Base-by-base conservation (phyloP, 2,888 invertebrate genomes). In the Tenthredo amoena region DNA sequence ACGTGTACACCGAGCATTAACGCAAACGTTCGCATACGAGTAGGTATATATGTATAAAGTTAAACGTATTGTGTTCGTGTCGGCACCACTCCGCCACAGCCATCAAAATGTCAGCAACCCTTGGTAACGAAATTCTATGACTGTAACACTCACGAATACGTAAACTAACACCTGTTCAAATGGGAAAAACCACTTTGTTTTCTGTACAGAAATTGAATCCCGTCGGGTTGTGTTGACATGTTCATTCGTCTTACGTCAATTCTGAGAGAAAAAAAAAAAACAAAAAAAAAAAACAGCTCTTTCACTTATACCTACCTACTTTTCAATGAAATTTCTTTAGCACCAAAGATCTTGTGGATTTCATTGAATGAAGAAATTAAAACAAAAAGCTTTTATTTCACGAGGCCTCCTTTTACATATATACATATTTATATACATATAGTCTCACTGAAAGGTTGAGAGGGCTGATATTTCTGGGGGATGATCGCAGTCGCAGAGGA, bases 91-190 rank as follows among this genome's bases (percentile, higher is more conserved):
- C 31, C n/a, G 37, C n/a, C 71, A 26, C 71, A 3, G 18, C 71
- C 71, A 71, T 71, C 18, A 71, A 34, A 71, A 71, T 71, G 71
- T 34, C 71, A 37, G 34, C 18, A 71, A 34, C 37, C 34, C 71
- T 0, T 9, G 37, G 12, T 71, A 34, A 37, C 34, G 26, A 71
- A 37, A 71, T 71, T 71, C 18, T 71, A 37, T 15, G n/a, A 71
- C 71, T n/a, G 71, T 34, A 21, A 1, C 34, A 12, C 34, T 37
- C n/a, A 15, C 71, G 37, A 71, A 71, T 71, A 34, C 34, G 71
- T 37, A 37, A 71, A 71, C 34, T 37, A 37, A 71, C 71, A 37
- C 34, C 71, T 71, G 26, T 71, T 37, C 71, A 18, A 71, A 37
- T 37, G 37, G 68, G 37, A 37, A 37, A 37, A 12, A 62, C 62